Evolutionary conservation across 1,140 invertebrate species (phyloP), one percentile per base, ranked within the genome.

Genomic region (Pseudomyrmex pallidus): DNA sequence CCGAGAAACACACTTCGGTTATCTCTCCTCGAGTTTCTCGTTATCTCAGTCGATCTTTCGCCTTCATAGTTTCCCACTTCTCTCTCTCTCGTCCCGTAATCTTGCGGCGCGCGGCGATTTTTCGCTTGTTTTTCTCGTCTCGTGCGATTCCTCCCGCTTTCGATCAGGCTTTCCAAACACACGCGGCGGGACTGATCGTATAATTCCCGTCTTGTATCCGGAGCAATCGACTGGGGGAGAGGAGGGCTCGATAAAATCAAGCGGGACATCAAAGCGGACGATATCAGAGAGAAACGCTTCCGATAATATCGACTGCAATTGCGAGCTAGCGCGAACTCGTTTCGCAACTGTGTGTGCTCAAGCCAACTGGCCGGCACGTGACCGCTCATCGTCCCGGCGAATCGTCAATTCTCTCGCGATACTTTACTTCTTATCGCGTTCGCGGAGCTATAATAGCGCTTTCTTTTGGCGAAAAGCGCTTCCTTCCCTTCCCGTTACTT

Each of bases 401-500:
- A 70, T 78, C 54, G 54, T 78, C 44, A 68, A 68, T 70, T 80
- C 25, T 70, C 50, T 48, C 54, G 59, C 22, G 54, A 80, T 80
- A 80, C 44, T 70, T 35, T 10, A 35, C 70, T 66, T 17, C n/a
- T 70, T 50, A 59, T n/a, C 12, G 20, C 35, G 5, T 35, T 35
- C 35, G 35, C 35, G 35, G 5, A 35, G 35, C 15, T 78, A 68
- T 78, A 68, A 78, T 67, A 78, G 17, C 35, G 15, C 54, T 22
- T 48, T 22, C 5, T 15, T 62, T 17, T 4, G 17, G 73, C 15
- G 57, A 22, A 4, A 52, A 22, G 35, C 35, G 35, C 5, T 35
- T 7, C 35, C 35, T 35, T 4, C 25, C 5, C 52, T 17, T 8
- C 3, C 12, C 10, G 22, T 72, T 80, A 80, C 25, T 67, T 82